phyloP scores from a whole-genome alignment of 2,888 invertebrate genomes.

The Drosophila suboccidentalis region DNA sequence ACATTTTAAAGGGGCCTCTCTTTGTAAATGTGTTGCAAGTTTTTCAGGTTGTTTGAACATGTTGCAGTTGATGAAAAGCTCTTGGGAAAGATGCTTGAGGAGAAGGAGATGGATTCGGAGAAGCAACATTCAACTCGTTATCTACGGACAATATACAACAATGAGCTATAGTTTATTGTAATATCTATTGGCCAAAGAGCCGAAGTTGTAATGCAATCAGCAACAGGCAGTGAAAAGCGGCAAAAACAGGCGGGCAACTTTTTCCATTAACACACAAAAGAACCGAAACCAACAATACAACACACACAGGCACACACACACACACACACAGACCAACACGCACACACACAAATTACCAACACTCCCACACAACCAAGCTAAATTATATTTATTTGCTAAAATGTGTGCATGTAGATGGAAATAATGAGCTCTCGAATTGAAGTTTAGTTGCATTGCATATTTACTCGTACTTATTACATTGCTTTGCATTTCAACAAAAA shows the following conservation, averaged over 20 bases:
- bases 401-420: slow-evolving; percentile 1
- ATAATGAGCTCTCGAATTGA: slow-evolving; percentile 49
- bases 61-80: neutral
- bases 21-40: slow-evolving; percentile 19
- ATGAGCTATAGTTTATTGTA: slow-evolving; percentile 49
- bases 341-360: neutral
- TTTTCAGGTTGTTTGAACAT: slow-evolving; percentile 3
- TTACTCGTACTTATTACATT: neutral
- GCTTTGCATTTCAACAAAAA: neutral
- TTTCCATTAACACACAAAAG: slow-evolving; percentile 64
- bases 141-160: slow-evolving; percentile 36
- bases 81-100: neutral
- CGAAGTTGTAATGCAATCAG: slow-evolving; percentile 61
- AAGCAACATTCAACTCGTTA: slow-evolving; percentile 19
- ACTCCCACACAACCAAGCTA: neutral
- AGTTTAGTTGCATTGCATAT: slow-evolving; percentile 26
- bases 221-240: slow-evolving; percentile 27
- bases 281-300: slow-evolving; percentile 17
- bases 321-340: slow-evolving; percentile 1
- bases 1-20: neutral
- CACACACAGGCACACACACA: slow-evolving; percentile 1
- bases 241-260: slow-evolving; percentile 44
- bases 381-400: slow-evolving; percentile 3
- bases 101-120: neutral
- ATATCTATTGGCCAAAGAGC: slow-evolving; percentile 48